These are phyloP conservation scores for Istiophorus platypterus DNA, from an alignment of 2,113 vertebrate genomes.

Conservation along the genomic window DNA sequence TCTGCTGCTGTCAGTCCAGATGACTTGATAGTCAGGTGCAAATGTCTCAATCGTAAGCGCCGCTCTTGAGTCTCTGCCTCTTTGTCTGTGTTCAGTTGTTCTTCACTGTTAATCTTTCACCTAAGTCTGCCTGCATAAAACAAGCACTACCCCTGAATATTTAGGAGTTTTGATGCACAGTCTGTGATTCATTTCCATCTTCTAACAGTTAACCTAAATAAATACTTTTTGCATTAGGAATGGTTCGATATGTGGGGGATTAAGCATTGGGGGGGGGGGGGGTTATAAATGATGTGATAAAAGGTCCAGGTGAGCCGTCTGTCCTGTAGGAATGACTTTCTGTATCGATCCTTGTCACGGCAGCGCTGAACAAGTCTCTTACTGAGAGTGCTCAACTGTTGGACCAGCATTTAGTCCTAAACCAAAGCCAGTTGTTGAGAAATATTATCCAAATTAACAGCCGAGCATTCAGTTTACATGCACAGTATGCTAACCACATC, in stretches of 20 bases:
- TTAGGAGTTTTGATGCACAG: neutral
- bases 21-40: constrained; percentile 34
- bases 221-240: neutral
- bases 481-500: neutral
- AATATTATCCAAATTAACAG: neutral
- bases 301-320: too few relatives aligned
- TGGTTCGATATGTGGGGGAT: neutral
- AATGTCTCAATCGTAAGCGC: constrained; percentile 9
- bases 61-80: neutral
- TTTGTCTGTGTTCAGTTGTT: neutral
- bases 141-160: neutral
- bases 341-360: too few relatives aligned
- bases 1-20: constrained; percentile 26
- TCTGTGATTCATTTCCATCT: neutral
- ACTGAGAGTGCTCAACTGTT: too few relatives aligned
- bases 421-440: neutral
- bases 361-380: too few relatives aligned
- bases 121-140: neutral
- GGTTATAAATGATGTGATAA: too few relatives aligned
- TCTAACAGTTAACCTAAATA: neutral
- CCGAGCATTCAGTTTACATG: neutral
- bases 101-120: constrained; percentile 20
- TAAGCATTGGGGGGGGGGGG: too few relatives aligned
- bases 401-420: neutral
- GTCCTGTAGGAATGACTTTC: too few relatives aligned